phyloP scores from a whole-genome alignment of 2,888 invertebrate genomes.

The Timema cristinae region DNA sequence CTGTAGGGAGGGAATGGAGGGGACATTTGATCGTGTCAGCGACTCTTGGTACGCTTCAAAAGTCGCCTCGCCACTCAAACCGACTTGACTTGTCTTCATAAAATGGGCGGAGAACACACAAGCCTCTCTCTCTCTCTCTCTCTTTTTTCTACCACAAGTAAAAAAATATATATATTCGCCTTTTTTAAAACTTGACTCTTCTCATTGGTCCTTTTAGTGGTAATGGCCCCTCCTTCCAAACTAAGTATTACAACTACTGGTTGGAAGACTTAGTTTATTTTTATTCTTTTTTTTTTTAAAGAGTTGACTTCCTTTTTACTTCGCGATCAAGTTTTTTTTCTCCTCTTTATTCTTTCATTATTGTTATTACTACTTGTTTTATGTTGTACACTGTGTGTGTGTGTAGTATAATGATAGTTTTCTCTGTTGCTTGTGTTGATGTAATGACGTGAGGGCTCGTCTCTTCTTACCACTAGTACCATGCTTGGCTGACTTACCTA shows the following conservation, averaged over 20 bases:
- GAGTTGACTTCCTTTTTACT: neutral
- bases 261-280: slow-evolving; percentile 13
- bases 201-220: slow-evolving; percentile 14
- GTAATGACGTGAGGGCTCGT: neutral
- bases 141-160: neutral
- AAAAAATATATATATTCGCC: neutral
- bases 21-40: no score
- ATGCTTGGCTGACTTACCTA: slow-evolving; percentile 4
- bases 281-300: slow-evolving; percentile 10
- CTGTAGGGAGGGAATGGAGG: no score
- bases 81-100: slow-evolving; percentile 11
- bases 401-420: slow-evolving; percentile 7
- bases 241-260: slow-evolving; percentile 16
- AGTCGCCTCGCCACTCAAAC: neutral
- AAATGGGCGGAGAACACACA: slow-evolving; percentile 11
- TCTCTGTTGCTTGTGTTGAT: neutral
- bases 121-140: neutral
- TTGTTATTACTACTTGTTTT: slow-evolving; percentile 16
- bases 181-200: neutral
- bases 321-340: slow-evolving; percentile 13
- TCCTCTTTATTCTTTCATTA: neutral
- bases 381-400: neutral
- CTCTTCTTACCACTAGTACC: neutral
- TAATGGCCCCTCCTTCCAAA: slow-evolving; percentile 14
- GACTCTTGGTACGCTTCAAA: no score